Evolutionary conservation across 2,888 invertebrate genomes (phyloP).

Genomic region (Andrena fulva): DNA sequence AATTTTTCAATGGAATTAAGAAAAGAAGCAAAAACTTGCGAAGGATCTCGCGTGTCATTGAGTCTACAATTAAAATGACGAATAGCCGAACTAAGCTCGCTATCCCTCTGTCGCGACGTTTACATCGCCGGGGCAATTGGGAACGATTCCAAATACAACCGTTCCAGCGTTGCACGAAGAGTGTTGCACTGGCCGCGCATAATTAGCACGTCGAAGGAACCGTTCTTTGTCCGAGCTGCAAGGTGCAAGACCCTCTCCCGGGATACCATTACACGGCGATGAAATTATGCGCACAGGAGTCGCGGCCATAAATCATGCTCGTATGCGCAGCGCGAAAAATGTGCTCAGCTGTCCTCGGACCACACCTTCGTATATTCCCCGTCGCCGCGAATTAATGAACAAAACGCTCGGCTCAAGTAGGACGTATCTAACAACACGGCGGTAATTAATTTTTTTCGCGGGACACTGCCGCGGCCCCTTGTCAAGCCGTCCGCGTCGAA

Average conservation of each 20-base stretch:
- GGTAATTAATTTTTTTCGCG: constrained; percentile 49
- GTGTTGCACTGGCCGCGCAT: constrained; percentile 63
- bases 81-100: constrained; percentile 66
- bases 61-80: constrained; percentile 82
- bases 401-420: constrained; percentile 38
- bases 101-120: constrained; percentile 70
- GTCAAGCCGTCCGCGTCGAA: background rate
- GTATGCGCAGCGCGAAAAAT: constrained; percentile 76
- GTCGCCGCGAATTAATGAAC: constrained; percentile 64
- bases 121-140: constrained; percentile 82
- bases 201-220: constrained; percentile 70
- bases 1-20: background rate
- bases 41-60: constrained; percentile 77
- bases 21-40: constrained; percentile 18
- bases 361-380: constrained; percentile 63
- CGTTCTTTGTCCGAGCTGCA: constrained; percentile 60
- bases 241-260: constrained; percentile 52
- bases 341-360: constrained; percentile 66
- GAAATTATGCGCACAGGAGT: constrained; percentile 61
- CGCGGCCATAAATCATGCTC: constrained; percentile 79
- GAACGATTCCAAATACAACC: constrained; percentile 81
- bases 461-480: background rate
- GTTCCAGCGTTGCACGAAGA: constrained; percentile 66
- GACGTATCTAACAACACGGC: constrained; percentile 15
- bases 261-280: constrained; percentile 60